Conservation (phyloP, 2,113 vertebrate genomes). For the Sturnus vulgaris region DNA sequence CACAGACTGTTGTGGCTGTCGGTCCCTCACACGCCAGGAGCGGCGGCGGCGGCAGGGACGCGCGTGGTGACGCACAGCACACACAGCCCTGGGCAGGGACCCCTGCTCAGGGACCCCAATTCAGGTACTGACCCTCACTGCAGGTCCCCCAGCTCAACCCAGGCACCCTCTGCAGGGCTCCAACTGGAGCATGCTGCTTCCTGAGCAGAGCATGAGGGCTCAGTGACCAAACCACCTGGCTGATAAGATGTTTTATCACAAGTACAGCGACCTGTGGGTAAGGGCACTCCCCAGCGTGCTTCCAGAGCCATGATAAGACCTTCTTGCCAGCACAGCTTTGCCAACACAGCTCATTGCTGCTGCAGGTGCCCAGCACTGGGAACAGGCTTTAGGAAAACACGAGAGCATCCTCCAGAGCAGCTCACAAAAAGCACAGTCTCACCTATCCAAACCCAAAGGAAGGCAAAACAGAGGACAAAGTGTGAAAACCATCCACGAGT, state of each 20-base stretch:
- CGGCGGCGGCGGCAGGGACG: background rate
- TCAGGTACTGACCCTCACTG: background rate
- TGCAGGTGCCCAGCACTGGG: background rate
- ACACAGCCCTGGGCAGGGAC: background rate
- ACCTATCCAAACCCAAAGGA: fast-evolving
- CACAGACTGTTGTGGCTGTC: conserved; percentile 13
- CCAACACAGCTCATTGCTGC: fast-evolving
- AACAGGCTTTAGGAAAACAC: fast-evolving
- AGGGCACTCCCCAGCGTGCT: fast-evolving
- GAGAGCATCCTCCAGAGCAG: background rate
- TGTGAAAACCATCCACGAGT: fast-evolving
- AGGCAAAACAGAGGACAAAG: background rate
- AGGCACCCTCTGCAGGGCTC: fast-evolving
- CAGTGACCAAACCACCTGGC: background rate
- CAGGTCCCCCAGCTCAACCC: fast-evolving
- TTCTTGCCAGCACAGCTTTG: background rate
- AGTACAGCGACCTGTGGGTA: background rate
- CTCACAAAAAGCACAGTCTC: background rate
- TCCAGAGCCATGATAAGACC: background rate
- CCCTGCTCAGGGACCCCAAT: fast-evolving
- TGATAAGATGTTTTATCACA: background rate
- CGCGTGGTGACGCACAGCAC: fast-evolving
- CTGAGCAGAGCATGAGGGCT: background rate
- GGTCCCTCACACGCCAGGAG: background rate
- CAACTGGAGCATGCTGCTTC: fast-evolving